Base-by-base conservation (phyloP, 2,113 vertebrate genomes). In the Pardalotus punctatus region DNA sequence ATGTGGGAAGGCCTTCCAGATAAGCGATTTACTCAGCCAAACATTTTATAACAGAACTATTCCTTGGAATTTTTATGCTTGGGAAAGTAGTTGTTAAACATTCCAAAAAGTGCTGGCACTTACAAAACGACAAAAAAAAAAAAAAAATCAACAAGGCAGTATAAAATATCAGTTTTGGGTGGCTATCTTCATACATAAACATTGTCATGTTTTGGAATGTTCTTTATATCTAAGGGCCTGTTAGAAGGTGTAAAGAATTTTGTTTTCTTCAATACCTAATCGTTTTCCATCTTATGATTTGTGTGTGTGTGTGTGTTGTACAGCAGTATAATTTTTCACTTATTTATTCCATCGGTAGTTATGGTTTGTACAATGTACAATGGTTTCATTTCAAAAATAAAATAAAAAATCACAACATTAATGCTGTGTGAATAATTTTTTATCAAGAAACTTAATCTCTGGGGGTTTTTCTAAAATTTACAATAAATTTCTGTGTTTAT, bases 281-380 rank as follows among this genome's bases (percentile, higher is more conserved):
- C 95, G 96, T 98, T 97, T 96, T 98, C 97, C 97, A 98, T 98
- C 98, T 96, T 97, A 97, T 47, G 66, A 98, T 98, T 98, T 98
- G 96, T 98, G 97, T 97, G 97, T 96, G 97, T 96, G 97, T 98
- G 98, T 98, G 99, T 98, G 98, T 98, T 99, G 99, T 98, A 98
- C 98, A 98, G 98, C 98, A 99, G 98, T 99, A 98, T 98, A 98
- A 98, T 98, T 98, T 98, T 98, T 98, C 98, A 99, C 98, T 99
- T 99, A 99, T 99, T 99, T 99, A 99, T 99, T 99, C 98, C 98
- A 99, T 99, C 98, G 95, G 98, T 99, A 99, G 98, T 98, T 98
- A 99, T 99, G 98, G 98, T 99, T 99, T 99, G 99, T 99, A 99
- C 98, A 98, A 98, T 98, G 98, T 98, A 98, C 98, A 98, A 98